These are phyloP conservation scores for Cotesia chilonis DNA, from an alignment of 1,140 invertebrate species.

Conservation along the genomic window DNA sequence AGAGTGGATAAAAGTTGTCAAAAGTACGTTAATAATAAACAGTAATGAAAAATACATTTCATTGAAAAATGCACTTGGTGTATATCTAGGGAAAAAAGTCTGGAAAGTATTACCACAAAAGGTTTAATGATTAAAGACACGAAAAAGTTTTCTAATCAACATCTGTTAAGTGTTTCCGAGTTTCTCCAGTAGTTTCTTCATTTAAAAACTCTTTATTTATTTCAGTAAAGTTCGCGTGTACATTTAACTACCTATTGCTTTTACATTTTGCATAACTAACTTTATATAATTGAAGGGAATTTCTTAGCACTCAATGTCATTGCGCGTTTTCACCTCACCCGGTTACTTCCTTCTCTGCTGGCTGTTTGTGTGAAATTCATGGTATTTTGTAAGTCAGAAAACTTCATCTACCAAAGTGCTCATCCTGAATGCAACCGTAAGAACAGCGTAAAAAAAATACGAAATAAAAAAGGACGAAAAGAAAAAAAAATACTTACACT, in stretches of 20 bases:
- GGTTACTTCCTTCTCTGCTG: background rate
- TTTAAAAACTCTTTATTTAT: background rate
- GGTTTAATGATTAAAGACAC: slow-evolving; percentile 15
- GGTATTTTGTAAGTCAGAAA: slow-evolving; percentile 11
- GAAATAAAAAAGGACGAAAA: background rate
- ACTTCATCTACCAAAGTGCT: slow-evolving; percentile 23
- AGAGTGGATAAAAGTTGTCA: no score
- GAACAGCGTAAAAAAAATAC: background rate
- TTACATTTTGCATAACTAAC: slow-evolving; percentile 23
- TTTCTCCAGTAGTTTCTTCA: background rate
- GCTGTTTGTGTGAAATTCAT: background rate
- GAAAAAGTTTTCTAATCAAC: slow-evolving; percentile 27
- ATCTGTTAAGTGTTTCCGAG: slow-evolving; percentile 14
- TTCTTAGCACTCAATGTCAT: slow-evolving; percentile 5
- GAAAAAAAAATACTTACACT: slow-evolving; percentile 12
- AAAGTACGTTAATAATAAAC: background rate
- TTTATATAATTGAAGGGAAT: slow-evolving; percentile 25
- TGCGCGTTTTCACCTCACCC: background rate
- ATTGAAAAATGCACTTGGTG: background rate
- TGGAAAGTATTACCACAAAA: slow-evolving; percentile 11
- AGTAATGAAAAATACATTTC: background rate
- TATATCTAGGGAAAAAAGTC: background rate
- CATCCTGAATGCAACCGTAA: slow-evolving; percentile 8
- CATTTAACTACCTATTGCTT: slow-evolving; percentile 25
- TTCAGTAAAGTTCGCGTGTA: background rate